phyloP scores from a whole-genome alignment of 2,888 invertebrate species.

The Lagria hirta region DNA sequence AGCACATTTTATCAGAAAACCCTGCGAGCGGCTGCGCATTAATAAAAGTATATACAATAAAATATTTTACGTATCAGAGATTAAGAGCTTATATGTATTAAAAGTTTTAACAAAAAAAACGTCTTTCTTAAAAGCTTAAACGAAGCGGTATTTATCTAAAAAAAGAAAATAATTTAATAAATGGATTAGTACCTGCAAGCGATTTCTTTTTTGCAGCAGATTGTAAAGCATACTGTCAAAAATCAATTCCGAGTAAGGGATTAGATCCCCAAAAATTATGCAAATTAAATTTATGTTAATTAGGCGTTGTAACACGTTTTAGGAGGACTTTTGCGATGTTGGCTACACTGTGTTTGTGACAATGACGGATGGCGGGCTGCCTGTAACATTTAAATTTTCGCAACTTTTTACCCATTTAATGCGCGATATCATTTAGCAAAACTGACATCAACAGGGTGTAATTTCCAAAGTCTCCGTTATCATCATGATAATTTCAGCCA shows the following conservation, averaged over 20 bases:
- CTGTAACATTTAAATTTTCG: conserved; percentile 41
- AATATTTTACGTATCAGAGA: no score
- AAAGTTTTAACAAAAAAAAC: no score
- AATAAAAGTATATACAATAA: no score
- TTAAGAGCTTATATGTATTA: no score
- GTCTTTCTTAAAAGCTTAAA: no score
- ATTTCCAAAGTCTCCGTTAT: conserved; percentile 21
- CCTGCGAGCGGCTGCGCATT: no score
- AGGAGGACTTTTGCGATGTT: conserved; percentile 41
- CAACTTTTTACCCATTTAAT: conserved; percentile 42
- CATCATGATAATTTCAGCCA: conserved; percentile 16
- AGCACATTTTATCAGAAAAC: no score
- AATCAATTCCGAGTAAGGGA: neutral
- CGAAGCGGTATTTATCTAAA: no score
- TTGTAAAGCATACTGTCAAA: no score
- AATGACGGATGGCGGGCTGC: conserved; percentile 41
- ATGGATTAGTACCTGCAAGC: no score
- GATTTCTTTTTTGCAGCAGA: no score
- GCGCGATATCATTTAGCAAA: conserved; percentile 38
- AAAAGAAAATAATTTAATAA: no score
- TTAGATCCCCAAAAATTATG: conserved; percentile 38
- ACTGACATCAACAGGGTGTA: conserved; percentile 43
- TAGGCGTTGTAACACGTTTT: conserved; percentile 45
- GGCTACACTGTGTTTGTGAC: conserved; percentile 37
- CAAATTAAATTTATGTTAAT: conserved; percentile 47